Percentiles rank a stretch among this genome's conserved stretches.
These are phyloP conservation scores for Tachycineta bicolor DNA, from an alignment of 2,113 vertebrate genomes.

Conservation along the genomic window DNA sequence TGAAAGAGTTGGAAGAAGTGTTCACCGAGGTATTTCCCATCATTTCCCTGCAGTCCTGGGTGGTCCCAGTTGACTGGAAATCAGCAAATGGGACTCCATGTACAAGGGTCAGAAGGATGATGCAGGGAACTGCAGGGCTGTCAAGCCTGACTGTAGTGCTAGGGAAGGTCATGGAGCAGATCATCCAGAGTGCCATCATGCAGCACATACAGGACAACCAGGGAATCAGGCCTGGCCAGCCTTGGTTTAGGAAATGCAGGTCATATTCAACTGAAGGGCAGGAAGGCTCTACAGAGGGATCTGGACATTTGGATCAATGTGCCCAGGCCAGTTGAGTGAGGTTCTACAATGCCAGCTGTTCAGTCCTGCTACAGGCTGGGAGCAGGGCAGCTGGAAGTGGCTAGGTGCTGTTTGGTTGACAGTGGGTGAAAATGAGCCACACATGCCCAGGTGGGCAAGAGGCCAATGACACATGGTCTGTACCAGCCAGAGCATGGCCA, in stretches of 20 bases:
- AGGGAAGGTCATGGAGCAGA: not conserved
- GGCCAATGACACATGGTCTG: not conserved
- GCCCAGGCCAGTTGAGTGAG: not conserved
- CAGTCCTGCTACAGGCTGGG: not conserved
- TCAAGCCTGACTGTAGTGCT: not conserved
- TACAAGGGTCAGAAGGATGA: not conserved
- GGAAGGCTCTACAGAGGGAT: not conserved
- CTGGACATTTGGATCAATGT: not conserved
- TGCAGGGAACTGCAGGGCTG: not conserved
- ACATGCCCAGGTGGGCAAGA: not conserved
- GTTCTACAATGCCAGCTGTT: not conserved
- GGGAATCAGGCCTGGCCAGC: not conserved
- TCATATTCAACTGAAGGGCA: not conserved
- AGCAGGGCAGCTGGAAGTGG: not conserved
- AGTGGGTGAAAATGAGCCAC: not conserved
- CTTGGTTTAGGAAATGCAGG: not conserved
- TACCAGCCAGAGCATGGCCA: not conserved
- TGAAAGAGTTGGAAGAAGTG: not conserved
- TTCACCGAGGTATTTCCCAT: not conserved
- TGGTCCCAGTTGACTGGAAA: not conserved
- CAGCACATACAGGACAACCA: not conserved
- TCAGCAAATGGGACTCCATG: not conserved
- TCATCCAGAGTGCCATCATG: not conserved
- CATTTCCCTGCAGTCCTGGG: not conserved
- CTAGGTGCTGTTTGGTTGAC: not conserved